These are phyloP conservation scores for Syngnathus floridae DNA, from an alignment of 2,113 vertebrate genomes.

Conservation along the genomic window DNA sequence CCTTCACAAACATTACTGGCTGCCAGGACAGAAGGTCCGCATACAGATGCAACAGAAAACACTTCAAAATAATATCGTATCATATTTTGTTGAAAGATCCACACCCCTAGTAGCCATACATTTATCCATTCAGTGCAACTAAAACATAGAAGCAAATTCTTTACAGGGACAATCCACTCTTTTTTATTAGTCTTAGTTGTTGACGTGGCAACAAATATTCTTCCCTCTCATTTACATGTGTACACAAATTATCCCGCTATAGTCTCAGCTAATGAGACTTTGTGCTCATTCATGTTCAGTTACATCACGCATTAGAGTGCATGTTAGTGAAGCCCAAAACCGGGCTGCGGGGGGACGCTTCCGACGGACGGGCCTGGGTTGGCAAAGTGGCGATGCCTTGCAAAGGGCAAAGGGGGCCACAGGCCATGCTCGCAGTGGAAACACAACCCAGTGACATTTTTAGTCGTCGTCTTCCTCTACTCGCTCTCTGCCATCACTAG, in stretches of 20 bases:
- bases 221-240: neutral
- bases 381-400: slow-evolving; percentile 10
- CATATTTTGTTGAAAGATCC: no score
- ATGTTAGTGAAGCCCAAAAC: neutral
- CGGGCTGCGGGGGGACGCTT: slow-evolving; percentile 27
- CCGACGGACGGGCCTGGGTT: slow-evolving; percentile 8
- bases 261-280: neutral
- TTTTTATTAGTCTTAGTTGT: neutral
- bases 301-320: slow-evolving; percentile 23
- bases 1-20: slow-evolving; percentile 1
- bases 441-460: slow-evolving; percentile 50
- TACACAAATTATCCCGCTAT: neutral
- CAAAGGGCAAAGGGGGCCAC: slow-evolving; percentile 49
- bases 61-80: no score
- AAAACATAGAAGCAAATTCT: no score
- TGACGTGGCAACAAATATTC: neutral
- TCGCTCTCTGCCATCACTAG: neutral
- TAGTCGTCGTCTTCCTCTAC: slow-evolving; percentile 8
- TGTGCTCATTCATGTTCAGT: neutral
- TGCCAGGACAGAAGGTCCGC: neutral
- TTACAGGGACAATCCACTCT: neutral
- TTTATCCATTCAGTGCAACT: no score
- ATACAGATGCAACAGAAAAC: neutral
- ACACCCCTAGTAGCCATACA: no score
- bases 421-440: slow-evolving; percentile 36